Conservation (phyloP, 2,888 invertebrate genomes). For the Tetragnatha montana region DNA sequence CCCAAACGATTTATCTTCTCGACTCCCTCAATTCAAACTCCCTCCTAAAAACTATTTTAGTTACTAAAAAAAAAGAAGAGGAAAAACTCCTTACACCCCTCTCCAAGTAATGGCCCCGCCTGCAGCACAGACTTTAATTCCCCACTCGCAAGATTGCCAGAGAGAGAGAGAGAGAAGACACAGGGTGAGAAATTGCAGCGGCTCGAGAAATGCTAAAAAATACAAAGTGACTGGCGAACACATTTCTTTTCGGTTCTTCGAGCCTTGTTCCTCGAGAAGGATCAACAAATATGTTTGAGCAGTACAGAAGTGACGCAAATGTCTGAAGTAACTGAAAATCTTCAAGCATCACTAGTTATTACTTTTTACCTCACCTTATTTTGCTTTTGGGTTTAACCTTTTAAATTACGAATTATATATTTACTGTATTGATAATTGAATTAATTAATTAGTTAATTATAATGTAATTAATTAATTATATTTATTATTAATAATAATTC, state of each 20-base stretch:
- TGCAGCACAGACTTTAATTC: constrained; percentile 38
- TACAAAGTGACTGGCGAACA: constrained; percentile 51
- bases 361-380: too few species aligned
- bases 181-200: constrained; percentile 53
- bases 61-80: neutral
- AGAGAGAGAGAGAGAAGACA: constrained; percentile 10
- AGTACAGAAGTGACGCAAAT: too few species aligned
- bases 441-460: too few species aligned
- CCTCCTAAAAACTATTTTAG: neutral
- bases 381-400: too few species aligned
- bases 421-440: too few species aligned
- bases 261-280: constrained; percentile 7
- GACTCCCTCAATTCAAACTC: neutral
- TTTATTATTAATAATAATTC: too few species aligned
- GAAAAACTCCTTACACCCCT: neutral
- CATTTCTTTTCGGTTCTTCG: constrained; percentile 26
- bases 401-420: too few species aligned
- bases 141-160: constrained; percentile 33
- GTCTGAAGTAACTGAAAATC: too few species aligned
- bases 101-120: constrained; percentile 10
- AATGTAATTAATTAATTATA: too few species aligned
- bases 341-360: too few species aligned
- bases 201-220: constrained; percentile 54
- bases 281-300: too few species aligned
- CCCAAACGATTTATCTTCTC: neutral